A percentile compares a stretch with the other conserved stretches of the same genome.
These are phyloP conservation scores for Pteronotus mesoamericanus DNA, from an alignment of 2,797 vertebrate genomes.

Conservation along the genomic window DNA sequence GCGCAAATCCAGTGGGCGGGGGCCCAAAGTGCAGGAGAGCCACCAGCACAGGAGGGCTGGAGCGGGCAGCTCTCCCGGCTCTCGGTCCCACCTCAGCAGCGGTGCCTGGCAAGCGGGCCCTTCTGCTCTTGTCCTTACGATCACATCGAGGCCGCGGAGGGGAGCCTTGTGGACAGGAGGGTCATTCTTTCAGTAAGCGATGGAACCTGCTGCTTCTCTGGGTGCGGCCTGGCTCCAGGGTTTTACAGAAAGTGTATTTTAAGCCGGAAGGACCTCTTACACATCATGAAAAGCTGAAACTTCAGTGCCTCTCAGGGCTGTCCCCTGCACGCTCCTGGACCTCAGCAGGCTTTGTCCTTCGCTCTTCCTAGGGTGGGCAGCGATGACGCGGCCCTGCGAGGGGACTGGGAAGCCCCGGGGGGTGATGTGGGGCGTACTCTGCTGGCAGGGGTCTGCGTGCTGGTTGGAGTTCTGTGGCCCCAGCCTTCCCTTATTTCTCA, in stretches of 20 bases:
- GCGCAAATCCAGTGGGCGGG: background rate
- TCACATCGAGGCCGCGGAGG: fast-evolving
- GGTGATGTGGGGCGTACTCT: too few species aligned
- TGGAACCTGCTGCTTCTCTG: background rate
- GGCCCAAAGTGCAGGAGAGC: background rate
- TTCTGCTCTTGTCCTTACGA: background rate
- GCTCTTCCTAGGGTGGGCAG: background rate
- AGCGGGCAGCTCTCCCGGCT: too few species aligned
- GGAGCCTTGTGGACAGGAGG: background rate
- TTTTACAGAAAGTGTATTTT: background rate
- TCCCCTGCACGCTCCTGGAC: background rate
- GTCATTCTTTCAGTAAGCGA: background rate
- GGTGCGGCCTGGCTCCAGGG: background rate
- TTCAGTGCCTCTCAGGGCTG: background rate
- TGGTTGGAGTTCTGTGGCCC: background rate
- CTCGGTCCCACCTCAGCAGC: fast-evolving
- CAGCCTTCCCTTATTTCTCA: background rate
- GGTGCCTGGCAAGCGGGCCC: fast-evolving
- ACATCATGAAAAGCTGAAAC: background rate
- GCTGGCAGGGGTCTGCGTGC: fast-evolving
- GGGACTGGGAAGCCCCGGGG: fast-evolving
- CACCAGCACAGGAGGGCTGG: too few species aligned
- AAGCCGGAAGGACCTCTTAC: background rate
- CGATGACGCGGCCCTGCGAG: background rate
- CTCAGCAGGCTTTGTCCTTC: background rate